Evolutionary conservation across 2,888 invertebrate species (phyloP), one percentile per base, ranked within the genome.

Genomic region (Zaprionus lineosus): DNA sequence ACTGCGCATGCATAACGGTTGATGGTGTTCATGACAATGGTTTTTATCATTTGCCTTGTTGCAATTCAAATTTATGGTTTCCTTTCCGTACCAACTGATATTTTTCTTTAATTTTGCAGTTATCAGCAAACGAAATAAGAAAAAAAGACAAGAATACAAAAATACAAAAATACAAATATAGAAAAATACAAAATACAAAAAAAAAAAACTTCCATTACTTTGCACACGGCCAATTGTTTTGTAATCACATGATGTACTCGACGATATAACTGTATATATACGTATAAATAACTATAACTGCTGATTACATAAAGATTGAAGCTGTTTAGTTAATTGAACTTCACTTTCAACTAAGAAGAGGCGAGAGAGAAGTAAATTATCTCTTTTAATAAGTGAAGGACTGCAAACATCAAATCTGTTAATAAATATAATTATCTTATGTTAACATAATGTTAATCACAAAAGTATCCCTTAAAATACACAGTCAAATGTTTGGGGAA

Each of bases 91-190:
- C 48, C 41, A 51, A 26, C 46, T 41, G 41, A 53, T 36, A 44
- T 44, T 51, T 48, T 43, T n/a, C n/a, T 39, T 63, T 56, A 63
- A 56, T 61, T 69, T 69, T 65, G n/a, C 52, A 61, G 66, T 48
- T 76, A 78, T 77, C 77, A 69, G 52, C 16, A 4, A 11, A 6
- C 5, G 2, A 6, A 18, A 9, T 29, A 33, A 33, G 33, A 14
- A 53, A 21, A 43, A 2, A 44, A 28, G 8, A 26, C 19, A 31
- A 31, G 29, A 43, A 36, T 2, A 21, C 11, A 48, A 40, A 26
- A 19, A 11, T 6, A 36, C 7, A 0, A 14, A 29, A 41, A 19
- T 9, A 31, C 12, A 43, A 37, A 3, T 29, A 29, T 9, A 6
- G 3, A 11, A 6, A 29, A n/a, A n/a, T n/a, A 33, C 14, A 2